A percentile compares a stretch with the other conserved stretches of the same genome.
Evolutionary conservation across 2,797 vertebrate genomes (phyloP).

Genomic region (Oreonectes daqikongensis): DNA sequence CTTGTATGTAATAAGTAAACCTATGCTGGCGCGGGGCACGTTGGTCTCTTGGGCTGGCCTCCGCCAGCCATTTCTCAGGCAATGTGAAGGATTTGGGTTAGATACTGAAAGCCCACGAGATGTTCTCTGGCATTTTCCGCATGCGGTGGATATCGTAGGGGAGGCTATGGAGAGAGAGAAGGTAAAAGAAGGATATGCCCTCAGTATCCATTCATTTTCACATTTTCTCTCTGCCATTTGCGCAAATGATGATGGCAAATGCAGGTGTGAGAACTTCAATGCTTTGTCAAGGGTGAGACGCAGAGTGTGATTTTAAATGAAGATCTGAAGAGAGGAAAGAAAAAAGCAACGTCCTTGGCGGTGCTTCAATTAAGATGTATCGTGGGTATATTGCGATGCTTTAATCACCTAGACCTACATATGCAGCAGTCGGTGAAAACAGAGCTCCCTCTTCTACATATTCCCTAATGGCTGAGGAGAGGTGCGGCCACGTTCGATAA

Average conservation of each 20-base stretch:
- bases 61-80: slow-evolving; percentile 80
- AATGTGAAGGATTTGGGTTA: slow-evolving; percentile 85
- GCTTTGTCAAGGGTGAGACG: slow-evolving; percentile 25
- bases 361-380: slow-evolving; percentile 66
- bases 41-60: slow-evolving; percentile 74
- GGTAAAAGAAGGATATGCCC: slow-evolving; percentile 44
- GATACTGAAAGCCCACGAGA: slow-evolving; percentile 77
- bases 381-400: slow-evolving; percentile 62
- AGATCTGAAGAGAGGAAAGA: slow-evolving; percentile 19
- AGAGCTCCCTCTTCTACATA: slow-evolving; percentile 71
- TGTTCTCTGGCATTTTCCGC: slow-evolving; percentile 71
- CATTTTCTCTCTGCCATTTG: slow-evolving; percentile 40
- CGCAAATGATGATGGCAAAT: slow-evolving; percentile 47
- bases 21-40: slow-evolving; percentile 67
- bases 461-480: slow-evolving; percentile 72
- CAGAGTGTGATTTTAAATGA: not conserved
- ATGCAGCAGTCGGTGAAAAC: slow-evolving; percentile 73
- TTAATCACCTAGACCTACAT: slow-evolving; percentile 84
- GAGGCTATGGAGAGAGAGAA: slow-evolving; percentile 32
- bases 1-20: slow-evolving; percentile 81
- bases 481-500: slow-evolving; percentile 70
- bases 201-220: slow-evolving; percentile 41
- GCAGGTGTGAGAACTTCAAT: slow-evolving; percentile 40
- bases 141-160: slow-evolving; percentile 59
- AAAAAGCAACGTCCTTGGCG: slow-evolving; percentile 50